These are phyloP conservation scores for Artemia franciscana DNA, from an alignment of 1,140 invertebrate genomes.

Conservation along the genomic window DNA sequence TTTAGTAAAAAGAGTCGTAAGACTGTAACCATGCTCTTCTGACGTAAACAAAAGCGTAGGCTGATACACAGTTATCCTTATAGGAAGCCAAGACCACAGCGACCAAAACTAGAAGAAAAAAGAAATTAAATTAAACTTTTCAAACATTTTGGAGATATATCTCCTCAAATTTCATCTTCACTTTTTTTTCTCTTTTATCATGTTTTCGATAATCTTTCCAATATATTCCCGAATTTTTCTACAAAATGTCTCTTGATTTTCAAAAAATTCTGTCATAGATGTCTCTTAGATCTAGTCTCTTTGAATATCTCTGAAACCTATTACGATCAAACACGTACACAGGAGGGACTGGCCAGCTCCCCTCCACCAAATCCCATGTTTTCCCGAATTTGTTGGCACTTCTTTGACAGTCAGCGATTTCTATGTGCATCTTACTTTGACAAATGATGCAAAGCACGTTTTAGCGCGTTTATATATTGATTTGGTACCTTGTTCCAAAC, in stretches of 20 bases:
- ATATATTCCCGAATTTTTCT: background rate
- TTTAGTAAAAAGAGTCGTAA: slow-evolving; percentile 75
- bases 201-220: background rate
- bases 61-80: slow-evolving; percentile 80
- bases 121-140: slow-evolving; percentile 1
- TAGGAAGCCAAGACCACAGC: slow-evolving; percentile 84
- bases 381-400: no score
- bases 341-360: no score
- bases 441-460: no score
- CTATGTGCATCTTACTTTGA: no score
- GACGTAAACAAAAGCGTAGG: slow-evolving; percentile 83
- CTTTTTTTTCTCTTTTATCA: background rate
- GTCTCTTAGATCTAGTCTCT: no score
- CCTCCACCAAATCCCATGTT: no score
- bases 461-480: no score
- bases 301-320: no score
- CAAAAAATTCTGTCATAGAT: no score
- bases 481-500: no score
- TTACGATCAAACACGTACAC: no score
- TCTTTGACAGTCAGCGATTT: no score
- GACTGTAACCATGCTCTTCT: slow-evolving; percentile 80
- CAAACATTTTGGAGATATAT: background rate
- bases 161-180: background rate
- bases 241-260: slow-evolving; percentile 1
- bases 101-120: slow-evolving; percentile 42